Evolutionary conservation across 2,888 invertebrate species (phyloP), one percentile per base, ranked within the genome.

Genomic region (Euclidia mi): DNA sequence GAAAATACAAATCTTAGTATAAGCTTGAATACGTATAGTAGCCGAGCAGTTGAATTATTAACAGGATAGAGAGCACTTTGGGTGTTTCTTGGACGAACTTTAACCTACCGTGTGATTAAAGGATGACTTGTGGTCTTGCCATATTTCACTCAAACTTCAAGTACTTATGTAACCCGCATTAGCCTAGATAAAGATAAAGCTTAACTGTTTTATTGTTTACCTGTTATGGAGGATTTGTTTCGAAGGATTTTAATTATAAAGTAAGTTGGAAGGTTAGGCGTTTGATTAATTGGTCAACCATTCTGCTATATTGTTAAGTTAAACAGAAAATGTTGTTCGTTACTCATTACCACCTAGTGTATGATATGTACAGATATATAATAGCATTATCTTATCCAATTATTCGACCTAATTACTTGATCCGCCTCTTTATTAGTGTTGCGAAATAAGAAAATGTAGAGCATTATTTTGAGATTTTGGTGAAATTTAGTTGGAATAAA

Each of bases 81-180:
- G 41, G 53, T 64, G 55, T 53, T 69, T 48, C 62, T 62, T 38
- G 44, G 49, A 34, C 20, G 46, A 65, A 65, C 59, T 65, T 71
- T 50, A 68, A 62, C 69, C 56, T 52, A 62, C 32, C 59, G 51
- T 59, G 56, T 65, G 59, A 68, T 71, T 68, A 68, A 58, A 68
- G 49, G 55, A 62, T 68, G 65, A 56, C n/a, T 68, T 58, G 59
- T 59, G 62, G 68, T 57, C 57, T 55, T 59, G 51, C 56, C 40
- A 59, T 58, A 65, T 71, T 71, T 64, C 46, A 59, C 56, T 49
- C 15, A 31, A 34, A 59, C 50, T 63, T 43, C 40, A 18, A 28
- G 42, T 50, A 42, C 57, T 57, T 56, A 58, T 29, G 40, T 34
- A 66, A 63, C 51, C 45, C 45, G 47, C 56, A 62, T 56, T 52